Evolutionary conservation across 2,797 vertebrate species (phyloP), one percentile per base, ranked within the genome.

Genomic region (Catostomus latipinnis): DNA sequence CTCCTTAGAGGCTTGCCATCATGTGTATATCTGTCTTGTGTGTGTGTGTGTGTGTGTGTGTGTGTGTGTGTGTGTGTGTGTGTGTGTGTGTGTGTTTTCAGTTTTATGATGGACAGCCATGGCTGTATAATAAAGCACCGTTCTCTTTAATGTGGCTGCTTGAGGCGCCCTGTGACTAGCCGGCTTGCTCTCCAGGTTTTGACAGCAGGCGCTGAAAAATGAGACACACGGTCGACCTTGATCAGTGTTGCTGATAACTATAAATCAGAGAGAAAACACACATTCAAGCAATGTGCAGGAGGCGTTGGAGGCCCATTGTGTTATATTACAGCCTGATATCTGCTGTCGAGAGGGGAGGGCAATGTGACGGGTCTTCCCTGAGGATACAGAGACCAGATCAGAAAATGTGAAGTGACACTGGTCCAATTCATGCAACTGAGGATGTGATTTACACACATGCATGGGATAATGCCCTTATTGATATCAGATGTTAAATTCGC

Each of bases 251-350:
- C 87, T 83, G 78, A 86, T 89, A 90, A 85, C 89, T 88, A 86
- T 91, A 91, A 93, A 92, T 91, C 87, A 89, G 82, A 49, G 84
- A 85, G 83, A 86, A 89, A 87, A 87, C 84, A 82, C 87, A 81
- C 87, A 86, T 89, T 87, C 86, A 84, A 10, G 10, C 54, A 76
- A 83, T 79, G 87, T 87, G 91, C 84, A 84, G 89, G 89, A 90
- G 89, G 88, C 86, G 85, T 90, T 89, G 82, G 48, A 76, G 84
- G 56, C 71, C 14, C 61, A 60, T 83, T 82, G 73, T 52, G 72
- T 78, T 67, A 5, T 75, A 87, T 79, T 75, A 86, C 9, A 22
- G 54, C 87, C 87, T 85, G 87, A 75, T 75, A 88, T 91, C 88
- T 90, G 88, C 90, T 82, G 82, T 71, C 1, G 8, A 76, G 45